Evolutionary conservation across 1,140 invertebrate species (phyloP), one percentile per base, ranked within the genome.

Genomic region (Eufriesea mexicana): DNA sequence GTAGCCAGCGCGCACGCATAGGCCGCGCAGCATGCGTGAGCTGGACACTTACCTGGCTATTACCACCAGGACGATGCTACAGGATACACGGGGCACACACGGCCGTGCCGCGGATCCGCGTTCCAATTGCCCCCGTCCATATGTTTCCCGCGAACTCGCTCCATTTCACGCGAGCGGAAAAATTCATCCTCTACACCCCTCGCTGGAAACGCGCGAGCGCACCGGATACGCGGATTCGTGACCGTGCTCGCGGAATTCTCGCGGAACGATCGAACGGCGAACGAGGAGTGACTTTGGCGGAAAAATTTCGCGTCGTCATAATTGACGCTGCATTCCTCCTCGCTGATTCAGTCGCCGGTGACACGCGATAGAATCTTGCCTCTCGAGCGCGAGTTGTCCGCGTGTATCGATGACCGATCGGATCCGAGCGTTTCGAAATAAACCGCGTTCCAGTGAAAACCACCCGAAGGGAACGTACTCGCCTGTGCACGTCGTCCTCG

Each of bases 11-110:
- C 42, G 72, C 84, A 82, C 77, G 72, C 64, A 77, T 67, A 47
- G 23, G 23, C 35, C 25, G 61, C 55, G 55, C 64, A 76, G 64
- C 42, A 70, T 61, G 66, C 84, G 84, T 81, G 85, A 81, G 73
- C 57, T 82, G 78, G 61, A 85, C 80, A 49, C 55, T 77, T 74
- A 78, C 68, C 84, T 70, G 78, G 67, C 78, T 86, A 85, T 86
- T 82, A 86, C 28, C n/a, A 14, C 25, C 35, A 25, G 35, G 57
- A 55, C 25, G 57, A 54, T 68, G 73, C 25, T 23, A 79, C 71
- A 51, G 42, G 59, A 71, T 57, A 57, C 67, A 61, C 42, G 25
- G 47, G 12, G 35, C 28, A 62, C n/a, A 25, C 23, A 45, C 9
- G 70, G 51, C 8, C 49, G 59, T 62, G 25, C 12, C 51, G 20